Percentiles rank a stretch among this genome's conserved stretches.
Evolutionary conservation across 2,888 invertebrate genomes (phyloP).

Genomic region (Cerastis rubricosa): DNA sequence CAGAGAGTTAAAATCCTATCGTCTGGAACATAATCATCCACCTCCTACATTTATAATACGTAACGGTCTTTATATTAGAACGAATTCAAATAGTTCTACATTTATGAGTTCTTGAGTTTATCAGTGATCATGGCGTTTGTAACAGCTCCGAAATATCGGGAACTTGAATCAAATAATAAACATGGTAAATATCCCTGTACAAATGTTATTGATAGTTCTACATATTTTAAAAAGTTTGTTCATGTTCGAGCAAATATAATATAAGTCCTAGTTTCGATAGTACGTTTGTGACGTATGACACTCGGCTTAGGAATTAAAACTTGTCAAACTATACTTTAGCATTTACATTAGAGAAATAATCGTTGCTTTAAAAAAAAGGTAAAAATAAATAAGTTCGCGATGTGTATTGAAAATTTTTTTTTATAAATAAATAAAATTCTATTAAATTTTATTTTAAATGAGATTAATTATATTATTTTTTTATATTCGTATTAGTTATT

Average conservation of each 20-base stretch:
- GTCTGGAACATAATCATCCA: constrained; percentile 28
- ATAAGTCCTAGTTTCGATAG: background rate
- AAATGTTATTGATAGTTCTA: background rate
- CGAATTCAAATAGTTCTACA: background rate
- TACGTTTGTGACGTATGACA: background rate
- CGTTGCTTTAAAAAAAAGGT: background rate
- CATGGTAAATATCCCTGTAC: no score
- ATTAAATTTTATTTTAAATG: no score
- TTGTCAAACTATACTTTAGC: background rate
- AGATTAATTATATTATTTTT: no score
- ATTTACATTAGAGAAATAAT: background rate
- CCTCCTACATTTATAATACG: constrained; percentile 19
- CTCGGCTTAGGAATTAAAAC: background rate
- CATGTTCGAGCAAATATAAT: background rate
- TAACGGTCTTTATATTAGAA: constrained; percentile 33
- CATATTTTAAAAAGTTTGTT: background rate
- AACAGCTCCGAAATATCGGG: no score
- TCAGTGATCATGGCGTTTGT: no score
- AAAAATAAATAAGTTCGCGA: background rate
- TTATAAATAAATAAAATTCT: no score
- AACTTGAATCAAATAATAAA: no score
- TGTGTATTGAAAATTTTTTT: background rate
- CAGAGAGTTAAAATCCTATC: constrained; percentile 13
- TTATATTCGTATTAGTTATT: no score
- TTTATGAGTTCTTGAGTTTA: no score